Evolutionary conservation across 2,113 vertebrate species (phyloP).

Genomic region (Rhagologus leucostigma): DNA sequence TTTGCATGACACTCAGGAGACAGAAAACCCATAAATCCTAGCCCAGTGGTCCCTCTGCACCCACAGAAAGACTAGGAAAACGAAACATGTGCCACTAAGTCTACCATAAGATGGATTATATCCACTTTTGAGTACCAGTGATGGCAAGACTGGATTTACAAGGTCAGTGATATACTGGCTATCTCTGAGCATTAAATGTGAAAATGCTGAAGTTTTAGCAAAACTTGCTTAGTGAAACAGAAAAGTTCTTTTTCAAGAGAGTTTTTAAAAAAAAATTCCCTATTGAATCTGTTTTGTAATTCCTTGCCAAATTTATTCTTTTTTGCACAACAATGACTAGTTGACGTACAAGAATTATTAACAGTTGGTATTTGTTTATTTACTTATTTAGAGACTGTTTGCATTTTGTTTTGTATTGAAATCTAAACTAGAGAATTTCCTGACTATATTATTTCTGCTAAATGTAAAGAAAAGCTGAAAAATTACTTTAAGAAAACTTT

Average conservation of each 20-base stretch:
- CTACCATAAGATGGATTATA: neutral
- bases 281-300: constrained; percentile 26
- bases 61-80: neutral
- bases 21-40: neutral
- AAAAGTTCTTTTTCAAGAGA: neutral
- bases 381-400: neutral
- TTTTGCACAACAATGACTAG: neutral
- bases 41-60: neutral
- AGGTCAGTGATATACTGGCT: neutral
- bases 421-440: neutral
- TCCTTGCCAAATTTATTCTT: neutral
- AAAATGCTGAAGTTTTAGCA: neutral
- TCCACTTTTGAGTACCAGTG: neutral
- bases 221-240: neutral
- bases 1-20: neutral
- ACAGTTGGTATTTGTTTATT: neutral
- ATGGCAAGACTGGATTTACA: neutral
- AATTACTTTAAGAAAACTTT: neutral
- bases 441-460: neutral
- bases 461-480: neutral
- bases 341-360: constrained; percentile 26
- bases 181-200: neutral
- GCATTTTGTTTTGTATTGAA: neutral
- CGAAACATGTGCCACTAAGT: neutral
- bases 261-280: neutral